Evolutionary conservation across 2,113 vertebrate species (phyloP).

Genomic region (Microtus ochrogaster): DNA sequence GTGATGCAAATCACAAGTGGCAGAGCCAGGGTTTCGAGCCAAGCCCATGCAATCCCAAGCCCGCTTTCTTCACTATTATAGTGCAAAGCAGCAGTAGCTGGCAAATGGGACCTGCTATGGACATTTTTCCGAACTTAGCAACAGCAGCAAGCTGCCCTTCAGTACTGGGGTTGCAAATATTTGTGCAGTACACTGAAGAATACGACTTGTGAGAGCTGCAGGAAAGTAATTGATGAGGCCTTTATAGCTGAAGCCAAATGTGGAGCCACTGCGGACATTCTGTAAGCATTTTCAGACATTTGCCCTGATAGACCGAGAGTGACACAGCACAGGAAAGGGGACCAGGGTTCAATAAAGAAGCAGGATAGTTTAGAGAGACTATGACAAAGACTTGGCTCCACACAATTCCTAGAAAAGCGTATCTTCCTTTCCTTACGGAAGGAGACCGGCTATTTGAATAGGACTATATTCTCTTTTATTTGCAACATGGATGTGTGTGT

Average conservation of each 20-base stretch:
- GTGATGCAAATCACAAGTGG: conserved; percentile 53
- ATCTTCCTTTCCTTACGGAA: not conserved
- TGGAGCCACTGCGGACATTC: not conserved
- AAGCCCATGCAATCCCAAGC: conserved; percentile 9
- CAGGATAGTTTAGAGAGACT: not conserved
- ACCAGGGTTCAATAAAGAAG: not conserved
- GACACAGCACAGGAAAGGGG: not conserved
- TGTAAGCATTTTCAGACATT: not conserved
- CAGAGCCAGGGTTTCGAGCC: conserved; percentile 46
- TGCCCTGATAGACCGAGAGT: not conserved
- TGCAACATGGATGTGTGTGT: not conserved
- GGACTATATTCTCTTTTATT: not conserved
- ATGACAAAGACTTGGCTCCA: not conserved
- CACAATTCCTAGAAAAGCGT: not conserved
- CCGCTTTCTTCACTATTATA: conserved; percentile 23
- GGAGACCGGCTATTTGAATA: not conserved
- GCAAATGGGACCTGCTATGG: not conserved
- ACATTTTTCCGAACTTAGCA: conserved; percentile 57
- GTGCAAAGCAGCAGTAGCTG: conserved; percentile 1
- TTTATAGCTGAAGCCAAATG: not conserved
- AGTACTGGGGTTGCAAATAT: conserved; percentile 14
- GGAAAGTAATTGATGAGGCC: not conserved
- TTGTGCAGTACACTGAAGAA: not conserved
- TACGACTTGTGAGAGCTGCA: not conserved
- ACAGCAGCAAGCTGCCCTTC: not conserved